Percentiles rank a stretch among this genome's conserved stretches.
These are phyloP conservation scores for Pinctada fucata DNA, from an alignment of 2,888 invertebrate species.

Conservation along the genomic window DNA sequence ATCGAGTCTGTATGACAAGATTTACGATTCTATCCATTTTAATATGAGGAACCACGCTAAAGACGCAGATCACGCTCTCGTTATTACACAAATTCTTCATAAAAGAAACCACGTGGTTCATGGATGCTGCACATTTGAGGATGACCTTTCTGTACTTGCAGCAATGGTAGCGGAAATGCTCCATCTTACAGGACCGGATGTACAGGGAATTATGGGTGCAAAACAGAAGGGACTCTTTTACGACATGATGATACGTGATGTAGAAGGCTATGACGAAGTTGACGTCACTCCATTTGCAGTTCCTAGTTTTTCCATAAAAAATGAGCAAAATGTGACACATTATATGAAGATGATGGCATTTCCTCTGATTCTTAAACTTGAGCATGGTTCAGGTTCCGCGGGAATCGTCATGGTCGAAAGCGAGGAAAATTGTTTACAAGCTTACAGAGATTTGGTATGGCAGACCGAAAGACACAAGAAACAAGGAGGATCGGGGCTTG, in stretches of 20 bases:
- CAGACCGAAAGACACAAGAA: not conserved
- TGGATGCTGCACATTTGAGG: constrained; percentile 1
- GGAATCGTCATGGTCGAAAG: not conserved
- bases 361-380: not conserved
- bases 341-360: not conserved
- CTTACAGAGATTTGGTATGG: not conserved
- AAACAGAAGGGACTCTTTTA: not conserved
- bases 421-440: not conserved
- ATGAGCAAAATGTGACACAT: not conserved
- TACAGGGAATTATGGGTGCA: not conserved
- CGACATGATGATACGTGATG: not conserved
- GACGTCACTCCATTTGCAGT: not conserved
- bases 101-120: not conserved
- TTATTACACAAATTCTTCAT: not conserved
- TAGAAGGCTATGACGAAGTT: not conserved
- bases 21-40: too few relatives aligned
- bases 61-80: not conserved
- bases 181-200: not conserved
- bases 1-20: too few relatives aligned
- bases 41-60: not conserved
- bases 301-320: not conserved
- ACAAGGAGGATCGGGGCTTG: not conserved
- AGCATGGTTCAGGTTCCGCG: not conserved
- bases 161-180: not conserved
- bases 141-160: not conserved